Conservation (phyloP, 2,797 vertebrate species). For the Paguma larvata region DNA sequence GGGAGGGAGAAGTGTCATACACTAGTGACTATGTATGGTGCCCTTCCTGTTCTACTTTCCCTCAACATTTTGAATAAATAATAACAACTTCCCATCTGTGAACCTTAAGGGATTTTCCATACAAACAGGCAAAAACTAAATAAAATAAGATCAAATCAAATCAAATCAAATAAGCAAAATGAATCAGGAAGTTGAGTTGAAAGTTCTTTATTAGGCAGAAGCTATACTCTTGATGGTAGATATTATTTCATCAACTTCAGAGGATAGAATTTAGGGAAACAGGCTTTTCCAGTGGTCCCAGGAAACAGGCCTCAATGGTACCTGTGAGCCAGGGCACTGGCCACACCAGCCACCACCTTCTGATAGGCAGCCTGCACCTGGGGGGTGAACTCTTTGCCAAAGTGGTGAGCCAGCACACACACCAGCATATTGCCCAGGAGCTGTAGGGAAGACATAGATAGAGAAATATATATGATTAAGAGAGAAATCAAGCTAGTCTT, state of each 20-base stretch:
- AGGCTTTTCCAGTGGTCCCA: background rate
- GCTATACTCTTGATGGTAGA: background rate
- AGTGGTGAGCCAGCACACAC: constrained; percentile 86
- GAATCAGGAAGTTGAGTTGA: constrained; percentile 8
- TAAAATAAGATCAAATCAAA: background rate
- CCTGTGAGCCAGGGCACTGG: constrained; percentile 90
- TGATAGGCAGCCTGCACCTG: constrained; percentile 88
- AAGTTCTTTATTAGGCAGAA: constrained; percentile 74
- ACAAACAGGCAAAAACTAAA: background rate
- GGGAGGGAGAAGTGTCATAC: background rate
- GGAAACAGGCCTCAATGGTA: constrained; percentile 87
- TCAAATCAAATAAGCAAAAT: background rate
- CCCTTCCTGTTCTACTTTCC: background rate
- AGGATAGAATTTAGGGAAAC: background rate
- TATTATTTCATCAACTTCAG: background rate
- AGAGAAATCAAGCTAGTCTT: background rate
- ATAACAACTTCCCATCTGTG: background rate
- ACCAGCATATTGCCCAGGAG: constrained; percentile 90
- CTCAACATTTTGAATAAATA: background rate
- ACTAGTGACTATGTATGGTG: background rate
- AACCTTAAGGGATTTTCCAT: background rate
- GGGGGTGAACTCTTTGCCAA: constrained; percentile 86
- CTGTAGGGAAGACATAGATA: constrained; percentile 78
- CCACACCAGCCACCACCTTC: constrained; percentile 90
- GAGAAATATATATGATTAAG: background rate